Base-by-base conservation (phyloP, 2,797 vertebrate genomes). In the Alectoris magna region DNA sequence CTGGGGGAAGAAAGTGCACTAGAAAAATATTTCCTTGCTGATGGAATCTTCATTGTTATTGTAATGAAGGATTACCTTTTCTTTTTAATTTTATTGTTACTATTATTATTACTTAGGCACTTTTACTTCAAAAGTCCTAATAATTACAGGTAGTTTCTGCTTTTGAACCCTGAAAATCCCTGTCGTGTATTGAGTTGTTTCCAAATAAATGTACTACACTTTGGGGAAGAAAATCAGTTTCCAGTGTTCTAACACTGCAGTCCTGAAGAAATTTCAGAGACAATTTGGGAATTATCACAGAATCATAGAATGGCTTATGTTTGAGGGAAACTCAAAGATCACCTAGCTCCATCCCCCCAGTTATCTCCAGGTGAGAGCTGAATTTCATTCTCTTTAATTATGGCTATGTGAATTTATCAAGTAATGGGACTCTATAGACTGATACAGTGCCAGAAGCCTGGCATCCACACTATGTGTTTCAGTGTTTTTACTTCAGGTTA, bases 251-350 rank as follows among this genome's bases (percentile, higher is more conserved):
- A 36, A 23, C 39, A 63, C 8, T 81, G 76, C 70, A 91, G 74
- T 29, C 60, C 88, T 84, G 36, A 76, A 94, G 85, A 93, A 84
- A 92, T 7, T 70, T 21, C 71, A 90, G 71, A 82, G 27, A 63
- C 66, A 70, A 53, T 68, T 53, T 14, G 44, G 44, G 53, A 91
- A 81, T 84, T 76, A 55, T 55, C 53, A 31, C 29, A 55, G 53
- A 55, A 55, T 55, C 29, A 31, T 55, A 18, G 53, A 55, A 55
- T 55, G 29, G 29, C 16, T 55, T 55, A 31, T 27, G 27, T 31
- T 55, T 10, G 29, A 55, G 27, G 53, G 16, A 55, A 18, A 29
- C 27, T 55, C 18, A 31, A 53, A 55, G 24, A 51, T 14, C 49
- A 51, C 26, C 49, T 27, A 27, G 24, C 49, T 55, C 29, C 29